Evolutionary conservation across 2,888 invertebrate species (phyloP).

Genomic region (Camptogramma bilineatum): DNA sequence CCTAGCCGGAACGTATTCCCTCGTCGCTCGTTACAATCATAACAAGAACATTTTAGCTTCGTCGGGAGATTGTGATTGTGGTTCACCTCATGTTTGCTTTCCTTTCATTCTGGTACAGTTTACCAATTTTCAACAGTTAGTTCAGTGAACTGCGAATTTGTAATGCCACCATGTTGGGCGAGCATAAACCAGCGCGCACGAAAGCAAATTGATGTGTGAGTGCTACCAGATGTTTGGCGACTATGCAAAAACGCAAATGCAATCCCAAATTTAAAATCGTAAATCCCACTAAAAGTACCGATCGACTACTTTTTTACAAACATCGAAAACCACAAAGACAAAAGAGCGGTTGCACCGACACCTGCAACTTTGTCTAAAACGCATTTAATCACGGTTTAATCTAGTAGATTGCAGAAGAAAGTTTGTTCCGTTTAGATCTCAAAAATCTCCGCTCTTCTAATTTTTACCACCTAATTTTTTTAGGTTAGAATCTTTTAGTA

Average conservation of each 20-base stretch:
- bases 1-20: slow-evolving; percentile 46
- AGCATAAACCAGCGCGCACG: no score
- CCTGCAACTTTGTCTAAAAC: slow-evolving; percentile 59
- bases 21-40: slow-evolving; percentile 54
- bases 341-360: slow-evolving; percentile 38
- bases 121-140: not conserved
- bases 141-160: no score
- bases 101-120: not conserved
- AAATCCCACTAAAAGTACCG: no score
- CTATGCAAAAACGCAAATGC: no score
- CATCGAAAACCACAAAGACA: slow-evolving; percentile 15
- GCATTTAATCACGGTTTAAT: slow-evolving; percentile 73
- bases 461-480: no score
- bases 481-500: no score
- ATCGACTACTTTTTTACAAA: no score
- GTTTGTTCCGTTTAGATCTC: slow-evolving; percentile 43
- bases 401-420: slow-evolving; percentile 61
- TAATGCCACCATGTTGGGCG: no score
- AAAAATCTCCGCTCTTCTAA: not conserved
- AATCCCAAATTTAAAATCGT: no score
- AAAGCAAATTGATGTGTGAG: no score
- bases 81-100: slow-evolving; percentile 12
- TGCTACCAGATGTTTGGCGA: no score
- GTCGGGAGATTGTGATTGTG: slow-evolving; percentile 42
- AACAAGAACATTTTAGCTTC: slow-evolving; percentile 52